Evolutionary conservation across 2,797 vertebrate genomes (phyloP), one percentile per base, ranked within the genome.

Genomic region (Argya squamiceps): DNA sequence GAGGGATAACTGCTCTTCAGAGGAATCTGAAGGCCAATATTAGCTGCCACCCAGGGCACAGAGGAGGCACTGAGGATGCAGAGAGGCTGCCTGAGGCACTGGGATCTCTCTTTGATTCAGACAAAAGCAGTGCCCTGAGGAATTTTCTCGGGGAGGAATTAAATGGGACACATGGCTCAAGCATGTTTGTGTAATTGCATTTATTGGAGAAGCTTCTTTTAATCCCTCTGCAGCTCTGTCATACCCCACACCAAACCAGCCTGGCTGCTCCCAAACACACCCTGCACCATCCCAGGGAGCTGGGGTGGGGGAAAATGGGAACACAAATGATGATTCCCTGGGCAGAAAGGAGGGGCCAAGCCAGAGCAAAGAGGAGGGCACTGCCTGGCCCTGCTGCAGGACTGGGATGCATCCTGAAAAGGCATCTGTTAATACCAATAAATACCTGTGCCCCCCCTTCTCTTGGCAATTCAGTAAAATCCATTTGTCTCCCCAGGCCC

Each of bases 71-170:
- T 47, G 41, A 23, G 93, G 82, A 44, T 76, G 6, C 71, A 64
- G 81, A 69, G 79, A 70, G 58, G 84, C 78, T 2, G 87, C 91
- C 89, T 0, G 49, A 78, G 91, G 96, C 93, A 52, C 65, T 44
- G 32, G 87, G 73, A 2, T 77, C 34, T 93, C 84, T 91, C 77
- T 74, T 26, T 53, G 70, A 46, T 44, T 63, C 78, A 83, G 64
- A 87, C 86, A 85, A 94, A 89, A 88, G 96, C 81, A 69, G 84
- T 8, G 43, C 93, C 92, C 81, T 5, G 68, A 93, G 93, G 92
- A 96, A 84, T 62, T 81, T 79, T 64, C 81, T 36, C 34, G 73
- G 91, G 93, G 21, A 89, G 65, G 82, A 92, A 84, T 96, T 88
- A 91, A 95, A 88, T 2, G 69, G 95, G 84, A 85, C 89, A 83